Percentiles rank a stretch among this genome's conserved stretches.
These are phyloP conservation scores for Uropsilus gracilis DNA, from an alignment of 2,113 vertebrate species.

Conservation along the genomic window DNA sequence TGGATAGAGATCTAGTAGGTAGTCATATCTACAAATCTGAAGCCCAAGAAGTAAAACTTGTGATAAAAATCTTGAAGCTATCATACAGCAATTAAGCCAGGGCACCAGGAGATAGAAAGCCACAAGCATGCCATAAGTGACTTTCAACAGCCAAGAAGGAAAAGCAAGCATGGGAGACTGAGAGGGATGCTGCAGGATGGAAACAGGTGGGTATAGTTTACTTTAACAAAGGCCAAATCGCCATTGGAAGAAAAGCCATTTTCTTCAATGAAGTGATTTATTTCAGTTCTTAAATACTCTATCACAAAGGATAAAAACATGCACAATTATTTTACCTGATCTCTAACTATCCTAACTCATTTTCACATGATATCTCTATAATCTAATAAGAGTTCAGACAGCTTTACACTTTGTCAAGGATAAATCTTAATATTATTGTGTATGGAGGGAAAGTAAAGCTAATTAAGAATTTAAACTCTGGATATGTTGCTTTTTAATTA, in stretches of 20 bases:
- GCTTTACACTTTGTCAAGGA: conserved; percentile 11
- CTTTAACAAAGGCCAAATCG: background rate
- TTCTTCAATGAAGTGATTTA: background rate
- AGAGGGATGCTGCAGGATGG: background rate
- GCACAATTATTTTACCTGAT: conserved; percentile 15
- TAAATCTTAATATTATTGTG: conserved; percentile 30
- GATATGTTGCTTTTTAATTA: conserved; percentile 81
- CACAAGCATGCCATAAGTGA: background rate
- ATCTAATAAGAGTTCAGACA: conserved; percentile 41
- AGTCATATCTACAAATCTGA: background rate
- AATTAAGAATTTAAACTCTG: conserved; percentile 70
- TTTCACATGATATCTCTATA: conserved; percentile 36
- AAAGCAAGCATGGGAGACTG: background rate
- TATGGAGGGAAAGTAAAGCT: conserved; percentile 55
- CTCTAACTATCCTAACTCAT: background rate
- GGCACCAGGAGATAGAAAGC: background rate
- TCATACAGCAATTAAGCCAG: background rate
- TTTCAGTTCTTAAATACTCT: conserved; percentile 35
- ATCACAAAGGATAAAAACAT: conserved; percentile 17
- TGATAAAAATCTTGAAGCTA: background rate
- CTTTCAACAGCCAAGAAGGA: background rate
- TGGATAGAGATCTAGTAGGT: background rate
- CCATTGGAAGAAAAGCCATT: background rate
- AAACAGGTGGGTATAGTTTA: background rate
- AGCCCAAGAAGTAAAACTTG: background rate